Conservation (phyloP, 2,113 vertebrate genomes). For the Boleophthalmus pectinirostris region DNA sequence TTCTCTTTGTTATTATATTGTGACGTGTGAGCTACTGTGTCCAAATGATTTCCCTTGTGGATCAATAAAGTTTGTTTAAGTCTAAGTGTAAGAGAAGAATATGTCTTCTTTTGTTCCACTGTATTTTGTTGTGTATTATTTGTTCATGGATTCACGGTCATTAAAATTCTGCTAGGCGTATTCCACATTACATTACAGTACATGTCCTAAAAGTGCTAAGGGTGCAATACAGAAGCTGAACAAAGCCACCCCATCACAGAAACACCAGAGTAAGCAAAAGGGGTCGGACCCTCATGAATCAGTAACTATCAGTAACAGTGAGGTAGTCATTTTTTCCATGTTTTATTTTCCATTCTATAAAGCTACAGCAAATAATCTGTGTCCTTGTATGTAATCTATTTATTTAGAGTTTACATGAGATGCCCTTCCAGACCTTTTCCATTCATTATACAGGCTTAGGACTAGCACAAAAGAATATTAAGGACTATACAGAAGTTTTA, state of each 20-base stretch:
- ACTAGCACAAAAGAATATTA: not conserved
- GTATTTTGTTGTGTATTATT: too few species aligned
- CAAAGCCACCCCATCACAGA: conserved; percentile 36
- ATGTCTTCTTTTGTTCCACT: too few species aligned
- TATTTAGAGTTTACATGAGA: not conserved
- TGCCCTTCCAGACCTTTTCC: not conserved
- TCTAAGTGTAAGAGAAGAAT: too few species aligned
- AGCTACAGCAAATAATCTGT: not conserved
- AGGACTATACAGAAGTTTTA: too few species aligned
- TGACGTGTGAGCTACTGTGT: too few species aligned
- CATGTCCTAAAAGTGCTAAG: conserved; percentile 33
- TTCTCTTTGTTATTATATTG: too few species aligned
- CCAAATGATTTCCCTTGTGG: too few species aligned
- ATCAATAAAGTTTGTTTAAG: too few species aligned
- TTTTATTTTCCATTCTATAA: not conserved
- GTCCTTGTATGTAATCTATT: too few species aligned
- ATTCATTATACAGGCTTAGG: not conserved
- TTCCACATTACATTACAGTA: conserved; percentile 36
- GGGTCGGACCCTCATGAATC: not conserved
- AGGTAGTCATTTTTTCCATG: not conserved
- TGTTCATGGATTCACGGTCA: too few species aligned
- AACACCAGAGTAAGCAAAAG: conserved; percentile 13
- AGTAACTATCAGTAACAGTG: not conserved
- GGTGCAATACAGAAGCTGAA: conserved; percentile 39
- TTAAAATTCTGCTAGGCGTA: not conserved